A percentile compares a stretch with the other conserved stretches of the same genome.
These are phyloP conservation scores for Dendrocincla tyrannina DNA, from an alignment of 2,797 vertebrate genomes.

Conservation along the genomic window DNA sequence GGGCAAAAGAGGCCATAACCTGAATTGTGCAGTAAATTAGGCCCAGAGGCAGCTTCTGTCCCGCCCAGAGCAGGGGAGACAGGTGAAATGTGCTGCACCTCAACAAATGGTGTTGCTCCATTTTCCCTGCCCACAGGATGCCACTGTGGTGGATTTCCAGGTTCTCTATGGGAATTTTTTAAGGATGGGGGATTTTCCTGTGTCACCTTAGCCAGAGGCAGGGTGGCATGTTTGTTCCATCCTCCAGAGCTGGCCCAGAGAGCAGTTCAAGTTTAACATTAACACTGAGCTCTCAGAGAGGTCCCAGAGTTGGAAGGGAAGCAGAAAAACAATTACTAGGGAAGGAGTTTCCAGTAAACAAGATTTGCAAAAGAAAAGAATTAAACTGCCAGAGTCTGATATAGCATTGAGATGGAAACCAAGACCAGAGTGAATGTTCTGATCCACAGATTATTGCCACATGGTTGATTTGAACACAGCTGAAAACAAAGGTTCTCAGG, in stretches of 20 bases:
- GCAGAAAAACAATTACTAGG: background rate
- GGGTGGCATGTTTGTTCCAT: background rate
- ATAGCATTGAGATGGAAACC: background rate
- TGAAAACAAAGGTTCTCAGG: background rate
- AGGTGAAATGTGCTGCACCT: background rate
- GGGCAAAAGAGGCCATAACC: background rate
- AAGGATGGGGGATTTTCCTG: background rate
- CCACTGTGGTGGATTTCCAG: background rate
- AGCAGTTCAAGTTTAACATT: background rate
- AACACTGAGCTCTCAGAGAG: background rate
- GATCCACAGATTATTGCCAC: background rate
- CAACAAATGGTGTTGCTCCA: background rate
- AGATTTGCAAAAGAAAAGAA: background rate
- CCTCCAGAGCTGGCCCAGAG: background rate
- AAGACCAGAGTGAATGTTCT: background rate
- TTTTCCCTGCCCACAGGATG: background rate
- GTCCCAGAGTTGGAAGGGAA: background rate
- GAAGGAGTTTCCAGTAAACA: background rate
- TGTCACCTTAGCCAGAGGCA: background rate
- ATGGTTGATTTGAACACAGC: background rate
- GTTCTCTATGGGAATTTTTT: background rate
- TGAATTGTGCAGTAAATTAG: background rate
- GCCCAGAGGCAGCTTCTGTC: background rate
- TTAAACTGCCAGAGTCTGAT: background rate
- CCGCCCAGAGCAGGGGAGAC: background rate